A percentile compares a stretch with the other conserved stretches of the same genome.
phyloP scores from a whole-genome alignment of 2,113 vertebrate species.

The Coptodon rendalli region DNA sequence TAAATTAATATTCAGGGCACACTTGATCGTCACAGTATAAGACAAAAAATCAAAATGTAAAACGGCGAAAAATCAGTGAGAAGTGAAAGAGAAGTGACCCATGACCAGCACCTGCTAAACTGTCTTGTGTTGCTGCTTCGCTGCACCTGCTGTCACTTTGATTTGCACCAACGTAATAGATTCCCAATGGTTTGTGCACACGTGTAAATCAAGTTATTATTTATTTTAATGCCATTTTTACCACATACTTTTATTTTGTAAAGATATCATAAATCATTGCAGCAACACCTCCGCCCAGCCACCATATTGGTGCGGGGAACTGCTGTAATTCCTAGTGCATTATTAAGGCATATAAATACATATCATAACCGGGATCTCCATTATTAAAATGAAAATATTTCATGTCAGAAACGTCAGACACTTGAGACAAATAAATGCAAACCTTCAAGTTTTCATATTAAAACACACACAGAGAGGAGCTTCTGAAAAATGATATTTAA shows the following conservation, averaged over 20 bases:
- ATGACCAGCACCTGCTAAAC: neutral
- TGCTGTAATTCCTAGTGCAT: neutral
- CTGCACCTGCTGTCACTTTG: neutral
- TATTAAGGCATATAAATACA: neutral
- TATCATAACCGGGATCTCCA: fast-evolving
- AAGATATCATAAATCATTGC: fast-evolving
- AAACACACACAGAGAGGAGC: fast-evolving
- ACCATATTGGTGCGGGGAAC: neutral
- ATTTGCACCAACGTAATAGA: neutral
- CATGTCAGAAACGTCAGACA: neutral
- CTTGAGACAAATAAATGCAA: neutral
- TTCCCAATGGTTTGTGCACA: neutral
- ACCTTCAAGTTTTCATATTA: neutral
- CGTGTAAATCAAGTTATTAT: neutral
- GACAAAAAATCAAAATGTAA: neutral
- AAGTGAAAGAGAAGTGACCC: neutral
- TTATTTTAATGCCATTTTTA: neutral
- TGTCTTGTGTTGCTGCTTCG: neutral
- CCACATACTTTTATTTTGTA: conserved; percentile 3
- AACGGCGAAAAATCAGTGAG: fast-evolving
- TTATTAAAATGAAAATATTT: neutral
- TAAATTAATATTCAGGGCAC: neutral
- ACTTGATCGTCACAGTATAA: neutral
- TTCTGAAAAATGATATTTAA: neutral
- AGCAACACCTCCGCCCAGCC: too few relatives aligned